Conservation (phyloP, 2,797 vertebrate species). For the Acipenser transmontanus region DNA sequence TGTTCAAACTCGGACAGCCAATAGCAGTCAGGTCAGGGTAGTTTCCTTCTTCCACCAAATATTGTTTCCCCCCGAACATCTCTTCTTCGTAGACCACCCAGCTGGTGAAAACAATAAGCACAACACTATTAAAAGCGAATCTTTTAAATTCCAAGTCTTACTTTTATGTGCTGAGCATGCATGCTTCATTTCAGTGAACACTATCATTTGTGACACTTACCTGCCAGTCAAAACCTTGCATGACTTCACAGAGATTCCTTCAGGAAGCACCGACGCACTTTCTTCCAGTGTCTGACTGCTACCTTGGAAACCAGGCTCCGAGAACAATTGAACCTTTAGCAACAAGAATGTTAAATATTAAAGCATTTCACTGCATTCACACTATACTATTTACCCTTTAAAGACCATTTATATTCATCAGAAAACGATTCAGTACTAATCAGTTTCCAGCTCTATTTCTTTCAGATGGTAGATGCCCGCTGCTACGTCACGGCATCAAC, state of each 20-base stretch:
- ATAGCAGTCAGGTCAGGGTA: slow-evolving; percentile 72
- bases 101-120: slow-evolving; percentile 47
- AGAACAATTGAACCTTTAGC: slow-evolving; percentile 78
- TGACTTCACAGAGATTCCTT: slow-evolving; percentile 70
- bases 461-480: too few species aligned
- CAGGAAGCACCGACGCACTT: slow-evolving; percentile 58
- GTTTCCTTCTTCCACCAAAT: slow-evolving; percentile 84
- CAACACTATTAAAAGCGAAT: too few species aligned
- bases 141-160: too few species aligned
- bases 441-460: too few species aligned
- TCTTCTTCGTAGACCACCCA: slow-evolving; percentile 79
- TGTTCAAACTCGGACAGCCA: slow-evolving; percentile 63
- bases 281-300: slow-evolving; percentile 63
- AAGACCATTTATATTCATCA: too few species aligned
- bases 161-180: too few species aligned
- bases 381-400: too few species aligned
- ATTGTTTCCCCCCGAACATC: slow-evolving; percentile 78
- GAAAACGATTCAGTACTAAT: too few species aligned
- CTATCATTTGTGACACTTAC: slow-evolving; percentile 50
- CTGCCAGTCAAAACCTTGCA: slow-evolving; percentile 83
- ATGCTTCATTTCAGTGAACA: too few species aligned
- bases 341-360: too few species aligned
- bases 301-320: slow-evolving; percentile 81
- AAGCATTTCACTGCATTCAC: too few species aligned
- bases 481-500: too few species aligned